Evolutionary conservation across 1,140 invertebrate species (phyloP).

Genomic region (Penaeus japonicus): DNA sequence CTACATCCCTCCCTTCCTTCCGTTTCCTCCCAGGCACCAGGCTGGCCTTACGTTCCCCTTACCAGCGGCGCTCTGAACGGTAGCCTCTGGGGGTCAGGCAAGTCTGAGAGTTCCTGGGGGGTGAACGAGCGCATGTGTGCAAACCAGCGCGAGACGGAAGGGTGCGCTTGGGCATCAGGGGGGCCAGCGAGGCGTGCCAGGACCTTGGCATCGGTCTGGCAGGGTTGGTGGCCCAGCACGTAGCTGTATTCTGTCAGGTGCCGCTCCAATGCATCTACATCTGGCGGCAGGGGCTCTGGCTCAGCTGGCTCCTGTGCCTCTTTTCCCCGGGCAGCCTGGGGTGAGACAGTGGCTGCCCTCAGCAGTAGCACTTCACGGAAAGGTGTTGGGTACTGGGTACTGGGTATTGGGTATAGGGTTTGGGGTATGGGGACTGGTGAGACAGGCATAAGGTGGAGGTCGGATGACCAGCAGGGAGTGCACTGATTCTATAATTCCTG

Average conservation of each 20-base stretch:
- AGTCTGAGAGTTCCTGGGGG: slow-evolving; percentile 2
- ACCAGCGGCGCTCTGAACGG: slow-evolving; percentile 31
- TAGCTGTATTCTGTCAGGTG: slow-evolving; percentile 61
- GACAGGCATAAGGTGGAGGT: too few relatives aligned
- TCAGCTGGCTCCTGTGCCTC: too few relatives aligned
- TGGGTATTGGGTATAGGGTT: too few relatives aligned
- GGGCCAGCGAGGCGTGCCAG: slow-evolving; percentile 27
- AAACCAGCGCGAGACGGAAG: slow-evolving; percentile 61
- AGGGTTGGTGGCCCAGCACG: slow-evolving; percentile 60
- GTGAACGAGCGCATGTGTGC: slow-evolving; percentile 60
- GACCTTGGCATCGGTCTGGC: slow-evolving; percentile 58
- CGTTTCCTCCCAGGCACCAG: neutral
- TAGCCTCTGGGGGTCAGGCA: slow-evolving; percentile 33
- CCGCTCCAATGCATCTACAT: slow-evolving; percentile 56
- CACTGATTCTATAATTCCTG: too few relatives aligned
- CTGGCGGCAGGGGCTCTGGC: neutral
- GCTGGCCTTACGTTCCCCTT: too few relatives aligned
- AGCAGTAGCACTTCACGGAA: too few relatives aligned
- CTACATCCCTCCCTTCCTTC: neutral
- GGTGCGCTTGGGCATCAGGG: slow-evolving; percentile 44
- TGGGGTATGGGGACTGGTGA: too few relatives aligned
- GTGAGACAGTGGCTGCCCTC: too few relatives aligned
- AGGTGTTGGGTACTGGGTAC: too few relatives aligned
- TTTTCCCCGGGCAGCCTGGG: too few relatives aligned
- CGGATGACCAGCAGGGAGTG: too few relatives aligned